phyloP scores from a whole-genome alignment of 2,113 vertebrate species.

The Ciconia boyciana region DNA sequence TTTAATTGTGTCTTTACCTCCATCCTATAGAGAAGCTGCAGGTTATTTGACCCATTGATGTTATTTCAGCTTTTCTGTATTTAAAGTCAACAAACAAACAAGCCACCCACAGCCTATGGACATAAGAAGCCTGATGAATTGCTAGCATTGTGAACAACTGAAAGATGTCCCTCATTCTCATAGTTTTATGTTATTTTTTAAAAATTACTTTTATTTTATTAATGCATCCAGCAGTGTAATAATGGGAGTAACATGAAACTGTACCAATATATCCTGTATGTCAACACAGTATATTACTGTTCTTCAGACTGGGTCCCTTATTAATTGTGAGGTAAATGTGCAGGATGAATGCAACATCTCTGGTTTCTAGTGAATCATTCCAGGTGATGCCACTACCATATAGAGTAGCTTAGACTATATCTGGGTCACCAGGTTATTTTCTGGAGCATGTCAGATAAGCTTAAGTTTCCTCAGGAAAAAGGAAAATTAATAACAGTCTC shows the following conservation, averaged over 20 bases:
- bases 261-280: neutral
- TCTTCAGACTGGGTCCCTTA: neutral
- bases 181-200: neutral
- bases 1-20: neutral
- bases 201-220: neutral
- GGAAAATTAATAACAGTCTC: neutral
- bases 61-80: neutral
- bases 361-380: neutral
- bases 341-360: neutral
- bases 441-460: neutral
- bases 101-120: neutral
- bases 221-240: neutral
- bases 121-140: neutral
- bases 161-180: neutral
- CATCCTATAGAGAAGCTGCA: neutral
- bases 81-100: neutral
- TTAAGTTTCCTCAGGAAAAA: neutral
- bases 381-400: neutral
- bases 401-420: neutral
- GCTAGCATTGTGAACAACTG: neutral
- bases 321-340: neutral
- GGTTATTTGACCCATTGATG: neutral
- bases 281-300: neutral
- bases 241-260: neutral
- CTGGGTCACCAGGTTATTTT: neutral